These are phyloP conservation scores for Cosmopolites sordidus DNA, from an alignment of 2,888 invertebrate genomes.

Conservation along the genomic window DNA sequence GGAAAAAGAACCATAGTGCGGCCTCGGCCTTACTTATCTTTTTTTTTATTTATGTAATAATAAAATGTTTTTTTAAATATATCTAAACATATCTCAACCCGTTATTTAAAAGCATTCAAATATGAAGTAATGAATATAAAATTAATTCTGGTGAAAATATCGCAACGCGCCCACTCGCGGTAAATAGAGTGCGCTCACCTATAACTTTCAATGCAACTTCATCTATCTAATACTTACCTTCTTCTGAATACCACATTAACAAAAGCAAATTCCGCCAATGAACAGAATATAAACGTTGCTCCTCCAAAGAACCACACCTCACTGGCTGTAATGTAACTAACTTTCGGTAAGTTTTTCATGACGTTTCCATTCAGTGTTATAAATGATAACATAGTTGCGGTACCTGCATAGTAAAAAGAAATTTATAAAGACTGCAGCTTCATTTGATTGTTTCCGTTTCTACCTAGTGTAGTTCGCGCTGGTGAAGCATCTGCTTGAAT, in stretches of 20 bases:
- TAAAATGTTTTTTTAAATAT: too few relatives aligned
- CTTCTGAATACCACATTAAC: slow-evolving; percentile 85
- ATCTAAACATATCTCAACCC: too few relatives aligned
- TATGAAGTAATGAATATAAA: too few relatives aligned
- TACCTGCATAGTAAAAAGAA: slow-evolving; percentile 56
- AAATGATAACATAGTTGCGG: slow-evolving; percentile 82
- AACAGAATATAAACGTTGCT: slow-evolving; percentile 78
- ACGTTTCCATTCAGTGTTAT: slow-evolving; percentile 82
- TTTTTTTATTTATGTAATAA: too few relatives aligned
- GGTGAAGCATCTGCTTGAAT: slow-evolving; percentile 81
- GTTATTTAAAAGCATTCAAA: too few relatives aligned
- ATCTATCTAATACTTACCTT: slow-evolving; percentile 61
- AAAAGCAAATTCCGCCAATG: slow-evolving; percentile 82
- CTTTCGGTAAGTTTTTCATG: slow-evolving; percentile 80
- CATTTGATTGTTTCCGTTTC: neutral
- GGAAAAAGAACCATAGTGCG: too few relatives aligned
- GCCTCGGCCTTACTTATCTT: too few relatives aligned
- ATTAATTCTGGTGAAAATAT: too few relatives aligned
- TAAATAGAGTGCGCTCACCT: too few relatives aligned
- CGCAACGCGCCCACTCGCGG: too few relatives aligned
- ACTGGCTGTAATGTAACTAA: slow-evolving; percentile 84
- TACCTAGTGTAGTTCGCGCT: slow-evolving; percentile 75
- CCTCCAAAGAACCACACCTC: slow-evolving; percentile 88
- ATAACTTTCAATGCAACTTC: too few relatives aligned
- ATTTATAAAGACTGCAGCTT: slow-evolving; percentile 1